phyloP scores from a whole-genome alignment of 1,140 invertebrate genomes.

The Metopolophium dirhodum region DNA sequence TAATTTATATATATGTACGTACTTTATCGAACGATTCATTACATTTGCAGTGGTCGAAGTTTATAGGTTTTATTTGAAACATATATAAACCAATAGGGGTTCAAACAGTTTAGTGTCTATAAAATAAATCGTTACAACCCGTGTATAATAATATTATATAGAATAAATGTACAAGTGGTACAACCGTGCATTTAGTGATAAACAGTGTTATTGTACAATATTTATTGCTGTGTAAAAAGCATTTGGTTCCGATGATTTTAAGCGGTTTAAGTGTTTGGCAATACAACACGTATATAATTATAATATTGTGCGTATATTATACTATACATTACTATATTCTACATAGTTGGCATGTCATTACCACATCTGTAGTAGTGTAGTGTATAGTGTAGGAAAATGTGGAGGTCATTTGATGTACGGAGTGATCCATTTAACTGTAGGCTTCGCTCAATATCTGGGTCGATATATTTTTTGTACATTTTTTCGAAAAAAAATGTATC shows the following conservation, averaged over 20 bases:
- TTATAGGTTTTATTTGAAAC: background rate
- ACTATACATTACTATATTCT: no score
- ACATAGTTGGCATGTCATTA: background rate
- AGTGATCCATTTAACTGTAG: background rate
- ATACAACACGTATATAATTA: background rate
- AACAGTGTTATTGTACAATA: background rate
- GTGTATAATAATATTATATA: no score
- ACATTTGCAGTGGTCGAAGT: background rate
- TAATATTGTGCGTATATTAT: background rate
- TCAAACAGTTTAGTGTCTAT: background rate
- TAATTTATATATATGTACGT: background rate
- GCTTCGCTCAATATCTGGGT: background rate
- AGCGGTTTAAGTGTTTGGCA: background rate
- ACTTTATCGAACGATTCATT: background rate
- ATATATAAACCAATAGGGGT: background rate
- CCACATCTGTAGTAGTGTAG: background rate
- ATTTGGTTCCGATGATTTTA: background rate
- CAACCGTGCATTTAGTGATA: background rate
- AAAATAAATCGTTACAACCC: slow-evolving; percentile 5
- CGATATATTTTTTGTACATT: background rate
- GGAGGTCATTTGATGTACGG: background rate
- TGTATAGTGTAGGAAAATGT: background rate
- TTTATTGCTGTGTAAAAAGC: background rate
- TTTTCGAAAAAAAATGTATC: background rate
- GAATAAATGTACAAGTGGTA: no score